These are phyloP conservation scores for Acanthaster planci DNA, from an alignment of 35 echinoderm and acorn worm species.

Conservation along the genomic window DNA sequence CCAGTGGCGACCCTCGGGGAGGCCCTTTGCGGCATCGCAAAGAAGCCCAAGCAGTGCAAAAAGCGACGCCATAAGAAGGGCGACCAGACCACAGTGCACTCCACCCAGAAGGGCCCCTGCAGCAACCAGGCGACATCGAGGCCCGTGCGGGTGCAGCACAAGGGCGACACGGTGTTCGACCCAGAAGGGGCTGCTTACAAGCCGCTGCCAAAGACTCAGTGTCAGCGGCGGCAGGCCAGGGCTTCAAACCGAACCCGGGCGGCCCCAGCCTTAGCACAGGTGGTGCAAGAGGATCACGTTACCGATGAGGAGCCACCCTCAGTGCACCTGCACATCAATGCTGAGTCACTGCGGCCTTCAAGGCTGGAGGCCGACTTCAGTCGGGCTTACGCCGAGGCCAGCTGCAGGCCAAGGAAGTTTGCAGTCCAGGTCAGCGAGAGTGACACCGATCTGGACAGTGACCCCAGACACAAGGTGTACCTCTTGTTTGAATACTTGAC, in stretches of 20 bases:
- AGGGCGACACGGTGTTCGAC: neutral
- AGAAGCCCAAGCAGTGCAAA: constrained; percentile 2
- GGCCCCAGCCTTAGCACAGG: neutral
- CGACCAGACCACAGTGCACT: neutral
- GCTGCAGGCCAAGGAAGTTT: neutral
- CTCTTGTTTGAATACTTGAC: neutral
- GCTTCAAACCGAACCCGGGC: neutral
- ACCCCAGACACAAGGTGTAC: neutral
- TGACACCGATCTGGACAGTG: neutral
- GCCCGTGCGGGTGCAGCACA: neutral
- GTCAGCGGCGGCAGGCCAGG: neutral
- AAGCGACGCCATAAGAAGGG: neutral
- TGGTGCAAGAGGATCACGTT: too few species aligned
- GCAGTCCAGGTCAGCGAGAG: neutral
- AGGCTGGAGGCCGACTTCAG: constrained; percentile 14
- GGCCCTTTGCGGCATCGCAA: neutral
- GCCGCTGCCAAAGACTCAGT: neutral
- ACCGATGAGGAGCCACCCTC: neutral
- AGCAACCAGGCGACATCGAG: neutral
- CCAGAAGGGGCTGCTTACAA: neutral
- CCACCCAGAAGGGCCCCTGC: neutral
- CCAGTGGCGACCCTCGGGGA: neutral
- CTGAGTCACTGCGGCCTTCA: neutral
- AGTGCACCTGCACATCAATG: neutral
- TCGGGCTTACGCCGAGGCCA: neutral